These are phyloP conservation scores for Neogobius melanostomus DNA, from an alignment of 2,113 vertebrate species.

Conservation along the genomic window DNA sequence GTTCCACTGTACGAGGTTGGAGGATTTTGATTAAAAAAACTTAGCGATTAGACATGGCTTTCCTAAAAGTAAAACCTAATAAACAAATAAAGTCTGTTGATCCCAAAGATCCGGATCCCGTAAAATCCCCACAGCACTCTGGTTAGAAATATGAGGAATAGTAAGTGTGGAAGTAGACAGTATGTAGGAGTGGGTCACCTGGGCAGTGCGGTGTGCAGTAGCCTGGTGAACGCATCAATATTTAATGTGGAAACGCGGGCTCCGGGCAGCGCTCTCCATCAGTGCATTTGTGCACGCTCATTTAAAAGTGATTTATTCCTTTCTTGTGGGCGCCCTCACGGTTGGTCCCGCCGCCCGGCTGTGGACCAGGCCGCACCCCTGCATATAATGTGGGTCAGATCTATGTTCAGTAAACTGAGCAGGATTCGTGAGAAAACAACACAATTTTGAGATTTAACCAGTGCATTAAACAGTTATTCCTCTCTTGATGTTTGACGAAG, in stretches of 20 bases:
- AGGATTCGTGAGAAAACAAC: neutral
- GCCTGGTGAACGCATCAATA: neutral
- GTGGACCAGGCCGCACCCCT: neutral
- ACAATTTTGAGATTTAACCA: neutral
- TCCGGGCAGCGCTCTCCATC: neutral
- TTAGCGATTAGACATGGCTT: no score
- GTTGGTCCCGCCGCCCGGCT: neutral
- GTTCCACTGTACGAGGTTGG: no score
- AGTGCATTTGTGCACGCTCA: neutral
- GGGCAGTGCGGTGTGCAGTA: neutral
- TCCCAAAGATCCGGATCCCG: no score
- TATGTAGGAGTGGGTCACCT: neutral
- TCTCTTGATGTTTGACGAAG: no score
- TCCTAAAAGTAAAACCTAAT: no score
- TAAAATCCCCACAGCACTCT: no score
- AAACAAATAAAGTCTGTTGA: no score
- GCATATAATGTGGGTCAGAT: slow-evolving; percentile 2
- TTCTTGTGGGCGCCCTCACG: slow-evolving; percentile 3
- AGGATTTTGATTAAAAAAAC: no score
- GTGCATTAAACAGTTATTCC: no score
- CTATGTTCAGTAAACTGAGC: neutral
- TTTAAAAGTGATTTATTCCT: slow-evolving; percentile 12
- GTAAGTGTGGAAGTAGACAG: no score
- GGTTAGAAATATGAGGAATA: no score
- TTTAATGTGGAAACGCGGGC: neutral